These are phyloP conservation scores for Platysternon megacephalum DNA, from an alignment of 2,113 vertebrate genomes.

Conservation along the genomic window DNA sequence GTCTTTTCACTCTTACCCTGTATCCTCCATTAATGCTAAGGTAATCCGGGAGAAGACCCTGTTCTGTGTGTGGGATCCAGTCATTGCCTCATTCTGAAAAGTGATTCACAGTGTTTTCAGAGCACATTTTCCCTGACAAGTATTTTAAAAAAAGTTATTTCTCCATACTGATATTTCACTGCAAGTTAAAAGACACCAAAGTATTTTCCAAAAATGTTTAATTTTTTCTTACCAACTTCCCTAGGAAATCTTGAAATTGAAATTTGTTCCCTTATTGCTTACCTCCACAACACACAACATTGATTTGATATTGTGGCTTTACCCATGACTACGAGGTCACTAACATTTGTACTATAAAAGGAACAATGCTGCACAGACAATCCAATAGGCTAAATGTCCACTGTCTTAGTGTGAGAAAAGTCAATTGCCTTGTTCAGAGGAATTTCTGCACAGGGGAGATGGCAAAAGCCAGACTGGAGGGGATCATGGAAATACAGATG, in stretches of 20 bases:
- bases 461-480: neutral
- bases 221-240: neutral
- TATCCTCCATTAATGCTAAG: conserved; percentile 97
- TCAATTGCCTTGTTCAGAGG: neutral
- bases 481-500: neutral
- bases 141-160: neutral
- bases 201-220: accelerated
- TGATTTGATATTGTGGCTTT: neutral
- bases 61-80: conserved; percentile 97
- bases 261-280: neutral
- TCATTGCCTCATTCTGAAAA: conserved; percentile 97
- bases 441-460: neutral
- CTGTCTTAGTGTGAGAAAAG: neutral
- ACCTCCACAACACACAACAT: neutral
- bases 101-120: neutral
- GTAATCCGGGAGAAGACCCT: conserved; percentile 96
- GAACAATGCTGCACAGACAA: neutral
- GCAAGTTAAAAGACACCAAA: neutral
- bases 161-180: neutral
- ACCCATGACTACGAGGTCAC: neutral
- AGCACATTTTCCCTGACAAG: neutral
- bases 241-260: neutral
- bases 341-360: neutral
- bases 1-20: conserved; percentile 82
- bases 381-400: neutral